A percentile compares a stretch with the other conserved stretches of the same genome.
Evolutionary conservation across 2,888 invertebrate species (phyloP).

Genomic region (Diarsia mendica): DNA sequence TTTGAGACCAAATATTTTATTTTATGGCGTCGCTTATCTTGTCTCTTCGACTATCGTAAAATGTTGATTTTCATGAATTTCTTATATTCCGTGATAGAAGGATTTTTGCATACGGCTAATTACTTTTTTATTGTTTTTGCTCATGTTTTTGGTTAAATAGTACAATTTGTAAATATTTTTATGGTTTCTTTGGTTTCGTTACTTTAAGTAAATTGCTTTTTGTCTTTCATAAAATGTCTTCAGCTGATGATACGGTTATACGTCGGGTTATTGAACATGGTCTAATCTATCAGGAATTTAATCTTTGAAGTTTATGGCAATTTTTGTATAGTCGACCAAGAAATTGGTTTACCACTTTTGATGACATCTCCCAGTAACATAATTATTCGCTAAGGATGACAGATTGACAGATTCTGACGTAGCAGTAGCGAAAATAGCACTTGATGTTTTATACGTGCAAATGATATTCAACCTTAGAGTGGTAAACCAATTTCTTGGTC

Average conservation of each 20-base stretch:
- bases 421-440: no score
- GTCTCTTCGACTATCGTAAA: constrained; percentile 43
- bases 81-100: constrained; percentile 14
- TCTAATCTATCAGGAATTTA: no score
- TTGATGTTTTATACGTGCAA: no score
- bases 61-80: constrained; percentile 53
- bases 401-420: no score
- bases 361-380: no score
- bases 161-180: constrained; percentile 14
- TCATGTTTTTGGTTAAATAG: constrained; percentile 13
- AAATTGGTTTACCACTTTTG: no score
- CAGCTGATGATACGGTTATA: background rate
- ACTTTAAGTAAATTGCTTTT: background rate
- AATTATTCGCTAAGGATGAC: no score
- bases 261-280: no score
- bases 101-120: constrained; percentile 39
- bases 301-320: no score
- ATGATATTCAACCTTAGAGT: no score
- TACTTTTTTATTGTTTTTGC: constrained; percentile 30
- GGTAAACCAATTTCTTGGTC: no score
- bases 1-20: constrained; percentile 57
- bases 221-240: background rate
- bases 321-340: no score
- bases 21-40: constrained; percentile 57
- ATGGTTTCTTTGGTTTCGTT: background rate